Percentiles rank a stretch among this genome's conserved stretches.
Evolutionary conservation across 2,113 vertebrate genomes (phyloP).

Genomic region (Tetraodon nigroviridis): DNA sequence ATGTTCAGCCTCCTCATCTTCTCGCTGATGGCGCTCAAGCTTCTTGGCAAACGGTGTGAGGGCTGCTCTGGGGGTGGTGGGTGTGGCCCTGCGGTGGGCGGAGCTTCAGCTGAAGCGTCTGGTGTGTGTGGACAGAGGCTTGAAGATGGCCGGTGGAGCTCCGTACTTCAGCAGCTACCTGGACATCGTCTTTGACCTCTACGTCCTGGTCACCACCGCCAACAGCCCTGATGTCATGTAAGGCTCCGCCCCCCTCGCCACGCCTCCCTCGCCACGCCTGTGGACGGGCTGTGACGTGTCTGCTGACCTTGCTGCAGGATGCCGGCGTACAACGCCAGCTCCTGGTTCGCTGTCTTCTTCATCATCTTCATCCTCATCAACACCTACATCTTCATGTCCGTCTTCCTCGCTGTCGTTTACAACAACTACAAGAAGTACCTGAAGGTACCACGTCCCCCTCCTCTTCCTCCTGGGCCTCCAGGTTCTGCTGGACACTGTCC

Average conservation of each 20-base stretch:
- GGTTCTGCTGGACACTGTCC: neutral
- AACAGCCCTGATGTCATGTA: constrained; percentile 95
- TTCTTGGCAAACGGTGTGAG: constrained; percentile 83
- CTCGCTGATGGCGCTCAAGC: constrained; percentile 91
- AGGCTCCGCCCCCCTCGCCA: constrained; percentile 12
- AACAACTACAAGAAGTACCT: constrained; percentile 95
- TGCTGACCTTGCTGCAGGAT: constrained; percentile 77
- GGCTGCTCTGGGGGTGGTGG: constrained; percentile 11
- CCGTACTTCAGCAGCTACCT: constrained; percentile 86
- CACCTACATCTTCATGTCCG: constrained; percentile 95
- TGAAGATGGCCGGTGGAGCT: constrained; percentile 76
- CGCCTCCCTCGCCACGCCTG: neutral
- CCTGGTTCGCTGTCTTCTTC: constrained; percentile 86
- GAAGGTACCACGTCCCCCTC: constrained; percentile 73
- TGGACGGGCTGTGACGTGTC: constrained; percentile 6
- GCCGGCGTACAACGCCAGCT: constrained; percentile 85
- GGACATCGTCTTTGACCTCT: constrained; percentile 85
- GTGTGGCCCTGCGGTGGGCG: neutral
- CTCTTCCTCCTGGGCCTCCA: neutral
- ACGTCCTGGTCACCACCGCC: constrained; percentile 89
- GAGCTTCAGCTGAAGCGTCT: too few species aligned
- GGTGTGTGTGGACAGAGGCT: constrained; percentile 71
- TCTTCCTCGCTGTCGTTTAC: constrained; percentile 94
- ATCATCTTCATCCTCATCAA: constrained; percentile 87
- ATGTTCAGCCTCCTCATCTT: constrained; percentile 91